phyloP scores from a whole-genome alignment of 2,888 invertebrate genomes.

The Macaria liturata region DNA sequence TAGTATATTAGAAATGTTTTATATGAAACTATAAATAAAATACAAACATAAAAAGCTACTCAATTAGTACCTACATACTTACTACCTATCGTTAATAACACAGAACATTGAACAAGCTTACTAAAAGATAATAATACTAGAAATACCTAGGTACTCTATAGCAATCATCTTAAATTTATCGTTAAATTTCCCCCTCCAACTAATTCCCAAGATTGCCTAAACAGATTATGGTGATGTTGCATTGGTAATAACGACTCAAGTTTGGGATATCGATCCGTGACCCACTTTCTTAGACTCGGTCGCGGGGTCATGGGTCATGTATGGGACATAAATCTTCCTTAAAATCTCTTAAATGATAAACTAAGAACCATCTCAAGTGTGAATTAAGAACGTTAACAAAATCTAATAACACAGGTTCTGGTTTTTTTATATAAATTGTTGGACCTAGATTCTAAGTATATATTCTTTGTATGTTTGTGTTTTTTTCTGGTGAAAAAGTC shows the following conservation, averaged over 20 bases:
- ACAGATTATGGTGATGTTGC: background rate
- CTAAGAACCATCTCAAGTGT: background rate
- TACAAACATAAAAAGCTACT: background rate
- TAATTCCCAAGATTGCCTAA: background rate
- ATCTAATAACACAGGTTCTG: background rate
- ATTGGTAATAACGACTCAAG: background rate
- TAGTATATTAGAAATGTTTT: background rate
- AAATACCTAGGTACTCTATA: background rate
- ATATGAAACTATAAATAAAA: background rate
- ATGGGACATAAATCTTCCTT: background rate
- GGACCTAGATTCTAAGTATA: too few relatives aligned
- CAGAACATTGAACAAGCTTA: background rate
- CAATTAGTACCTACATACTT: background rate
- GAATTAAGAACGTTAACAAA: too few relatives aligned
- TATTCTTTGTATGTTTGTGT: too few relatives aligned
- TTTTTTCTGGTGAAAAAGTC: too few relatives aligned
- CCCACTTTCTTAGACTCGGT: conserved; percentile 9
- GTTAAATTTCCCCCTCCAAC: background rate
- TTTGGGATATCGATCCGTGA: conserved; percentile 12
- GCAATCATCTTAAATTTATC: background rate
- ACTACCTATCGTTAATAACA: background rate
- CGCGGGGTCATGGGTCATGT: conserved; percentile 1
- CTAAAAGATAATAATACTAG: background rate
- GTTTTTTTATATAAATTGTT: too few relatives aligned
- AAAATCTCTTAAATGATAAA: background rate